phyloP scores from a whole-genome alignment of 2,797 vertebrate species.

The Cheirogaleus major region DNA sequence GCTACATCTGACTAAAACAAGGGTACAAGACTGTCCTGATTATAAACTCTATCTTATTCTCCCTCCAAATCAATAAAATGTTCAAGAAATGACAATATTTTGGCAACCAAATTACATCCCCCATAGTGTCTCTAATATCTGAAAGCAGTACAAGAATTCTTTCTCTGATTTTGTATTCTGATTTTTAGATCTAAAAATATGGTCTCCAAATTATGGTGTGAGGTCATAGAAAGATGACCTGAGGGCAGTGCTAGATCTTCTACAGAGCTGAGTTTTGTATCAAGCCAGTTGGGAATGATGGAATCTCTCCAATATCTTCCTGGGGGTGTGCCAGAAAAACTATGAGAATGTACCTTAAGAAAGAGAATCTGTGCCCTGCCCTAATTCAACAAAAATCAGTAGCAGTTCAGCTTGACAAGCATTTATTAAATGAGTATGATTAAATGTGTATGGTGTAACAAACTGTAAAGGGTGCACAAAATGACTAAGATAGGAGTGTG shows the following conservation, averaged over 20 bases:
- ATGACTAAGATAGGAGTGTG: not conserved
- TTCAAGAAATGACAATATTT: not conserved
- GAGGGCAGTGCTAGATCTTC: not conserved
- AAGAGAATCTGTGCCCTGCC: not conserved
- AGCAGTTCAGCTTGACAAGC: not conserved
- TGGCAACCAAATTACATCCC: not conserved
- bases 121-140: not conserved
- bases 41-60: not conserved
- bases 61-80: not conserved
- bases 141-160: not conserved
- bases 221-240: not conserved
- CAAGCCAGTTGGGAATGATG: not conserved
- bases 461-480: not conserved
- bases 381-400: not conserved
- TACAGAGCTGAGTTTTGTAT: not conserved
- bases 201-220: not conserved
- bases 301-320: not conserved
- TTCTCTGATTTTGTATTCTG: not conserved
- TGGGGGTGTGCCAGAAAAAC: not conserved
- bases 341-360: not conserved
- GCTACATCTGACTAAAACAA: not conserved
- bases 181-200: constrained; percentile 11
- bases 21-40: not conserved
- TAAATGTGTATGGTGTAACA: not conserved
- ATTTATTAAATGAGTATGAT: not conserved